These are phyloP conservation scores for Zeuzera pyrina DNA, from an alignment of 2,888 invertebrate species.

Conservation along the genomic window DNA sequence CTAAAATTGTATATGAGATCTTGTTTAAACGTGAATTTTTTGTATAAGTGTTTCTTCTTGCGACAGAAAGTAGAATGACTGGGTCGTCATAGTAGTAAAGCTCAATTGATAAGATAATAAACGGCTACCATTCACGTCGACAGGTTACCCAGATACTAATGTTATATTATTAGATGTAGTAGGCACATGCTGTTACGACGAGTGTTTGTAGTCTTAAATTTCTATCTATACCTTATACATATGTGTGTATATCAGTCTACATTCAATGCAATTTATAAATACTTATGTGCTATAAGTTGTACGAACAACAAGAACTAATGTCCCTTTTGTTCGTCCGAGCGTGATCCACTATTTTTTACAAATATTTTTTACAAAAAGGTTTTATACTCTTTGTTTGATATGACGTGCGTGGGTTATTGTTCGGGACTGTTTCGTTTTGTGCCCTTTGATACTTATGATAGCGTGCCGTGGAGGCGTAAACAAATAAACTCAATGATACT, in stretches of 20 bases:
- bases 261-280: too few species aligned
- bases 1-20: too few species aligned
- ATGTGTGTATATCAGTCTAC: too few species aligned
- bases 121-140: constrained; percentile 23
- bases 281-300: too few species aligned
- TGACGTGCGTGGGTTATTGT: constrained; percentile 34
- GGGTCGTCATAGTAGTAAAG: too few species aligned
- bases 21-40: too few species aligned
- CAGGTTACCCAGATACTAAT: too few species aligned
- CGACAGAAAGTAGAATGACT: too few species aligned
- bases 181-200: constrained; percentile 36
- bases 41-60: too few species aligned
- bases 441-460: constrained; percentile 28
- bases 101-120: constrained; percentile 31
- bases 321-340: constrained; percentile 29
- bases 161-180: constrained; percentile 36
- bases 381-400: constrained; percentile 30
- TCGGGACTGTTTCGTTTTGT: constrained; percentile 23
- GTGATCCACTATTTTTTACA: constrained; percentile 29
- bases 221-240: too few species aligned
- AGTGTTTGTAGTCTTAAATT: too few species aligned
- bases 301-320: constrained; percentile 36
- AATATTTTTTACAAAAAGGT: constrained; percentile 26
- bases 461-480: constrained; percentile 20
- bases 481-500: constrained; percentile 9